phyloP scores from a whole-genome alignment of 2,113 vertebrate genomes.

The Rhinogobius similis region DNA sequence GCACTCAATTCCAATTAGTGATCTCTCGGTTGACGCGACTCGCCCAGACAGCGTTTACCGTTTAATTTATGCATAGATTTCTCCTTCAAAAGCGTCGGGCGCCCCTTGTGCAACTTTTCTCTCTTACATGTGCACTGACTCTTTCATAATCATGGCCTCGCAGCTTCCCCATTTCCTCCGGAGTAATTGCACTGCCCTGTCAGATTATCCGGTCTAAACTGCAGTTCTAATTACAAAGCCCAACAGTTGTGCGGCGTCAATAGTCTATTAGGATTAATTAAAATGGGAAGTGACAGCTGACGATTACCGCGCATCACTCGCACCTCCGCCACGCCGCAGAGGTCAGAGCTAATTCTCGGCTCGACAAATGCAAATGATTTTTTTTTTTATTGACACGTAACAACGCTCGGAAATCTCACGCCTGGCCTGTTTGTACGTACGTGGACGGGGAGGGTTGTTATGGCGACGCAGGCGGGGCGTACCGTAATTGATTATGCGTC shows the following conservation, averaged over 20 bases:
- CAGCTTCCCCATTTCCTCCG: slow-evolving; percentile 78
- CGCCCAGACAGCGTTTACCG: slow-evolving; percentile 43
- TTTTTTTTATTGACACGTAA: slow-evolving; percentile 18
- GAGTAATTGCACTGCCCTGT: slow-evolving; percentile 86
- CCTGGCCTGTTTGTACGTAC: slow-evolving; percentile 1
- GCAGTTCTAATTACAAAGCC: slow-evolving; percentile 96
- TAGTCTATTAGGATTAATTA: slow-evolving; percentile 99
- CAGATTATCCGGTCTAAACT: slow-evolving; percentile 87
- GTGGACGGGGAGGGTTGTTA: slow-evolving; percentile 43
- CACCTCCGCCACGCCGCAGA: slow-evolving; percentile 17
- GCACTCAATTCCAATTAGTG: slow-evolving; percentile 85
- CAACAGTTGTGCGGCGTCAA: slow-evolving; percentile 93
- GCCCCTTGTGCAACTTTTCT: slow-evolving; percentile 12
- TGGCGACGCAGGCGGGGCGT: slow-evolving; percentile 55
- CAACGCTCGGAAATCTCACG: slow-evolving; percentile 10
- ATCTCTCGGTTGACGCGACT: slow-evolving; percentile 53
- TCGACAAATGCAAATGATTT: slow-evolving; percentile 34
- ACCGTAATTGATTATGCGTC: slow-evolving; percentile 78
- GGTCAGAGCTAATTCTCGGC: slow-evolving; percentile 67
- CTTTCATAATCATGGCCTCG: slow-evolving; percentile 74
- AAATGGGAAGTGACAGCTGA: slow-evolving; percentile 91
- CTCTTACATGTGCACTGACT: slow-evolving; percentile 57
- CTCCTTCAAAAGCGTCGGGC: slow-evolving; percentile 58
- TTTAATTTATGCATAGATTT: slow-evolving; percentile 73
- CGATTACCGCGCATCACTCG: slow-evolving; percentile 74